phyloP scores from a whole-genome alignment of 2,113 vertebrate genomes.

The Dasyprocta punctata region DNA sequence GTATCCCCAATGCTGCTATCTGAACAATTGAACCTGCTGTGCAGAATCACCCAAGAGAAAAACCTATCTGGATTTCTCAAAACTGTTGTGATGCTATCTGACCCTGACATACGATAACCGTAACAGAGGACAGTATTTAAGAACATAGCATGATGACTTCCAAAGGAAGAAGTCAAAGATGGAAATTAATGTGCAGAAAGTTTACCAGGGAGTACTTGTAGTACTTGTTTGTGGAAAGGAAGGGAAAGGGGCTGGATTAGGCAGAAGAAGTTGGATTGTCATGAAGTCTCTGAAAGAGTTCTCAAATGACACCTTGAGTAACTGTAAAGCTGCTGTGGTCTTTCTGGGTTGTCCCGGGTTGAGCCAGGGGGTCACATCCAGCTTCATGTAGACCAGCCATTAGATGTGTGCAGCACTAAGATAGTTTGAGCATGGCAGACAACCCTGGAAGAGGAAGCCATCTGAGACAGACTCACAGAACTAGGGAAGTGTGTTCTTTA shows the following conservation, averaged over 20 bases:
- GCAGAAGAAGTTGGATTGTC: neutral
- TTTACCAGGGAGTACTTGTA: neutral
- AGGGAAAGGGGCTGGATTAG: neutral
- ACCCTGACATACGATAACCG: neutral
- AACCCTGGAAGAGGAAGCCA: neutral
- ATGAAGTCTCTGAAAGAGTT: neutral
- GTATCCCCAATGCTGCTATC: neutral
- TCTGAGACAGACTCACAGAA: neutral
- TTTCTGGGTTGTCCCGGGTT: neutral
- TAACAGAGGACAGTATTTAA: neutral
- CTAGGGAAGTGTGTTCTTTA: neutral
- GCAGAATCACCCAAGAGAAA: neutral
- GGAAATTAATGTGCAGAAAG: neutral
- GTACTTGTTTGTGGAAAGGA: neutral
- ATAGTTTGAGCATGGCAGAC: neutral
- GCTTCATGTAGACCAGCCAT: neutral
- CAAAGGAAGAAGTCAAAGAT: neutral
- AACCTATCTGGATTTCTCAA: neutral
- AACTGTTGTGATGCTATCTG: neutral
- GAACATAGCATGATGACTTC: neutral
- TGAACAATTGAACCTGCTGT: neutral
- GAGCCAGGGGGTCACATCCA: neutral
- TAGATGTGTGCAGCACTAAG: neutral
- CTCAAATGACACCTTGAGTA: neutral
- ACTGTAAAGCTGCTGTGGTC: neutral